Evolutionary conservation across 2,888 invertebrate species (phyloP).

Genomic region (Bhutanitis thaidina): DNA sequence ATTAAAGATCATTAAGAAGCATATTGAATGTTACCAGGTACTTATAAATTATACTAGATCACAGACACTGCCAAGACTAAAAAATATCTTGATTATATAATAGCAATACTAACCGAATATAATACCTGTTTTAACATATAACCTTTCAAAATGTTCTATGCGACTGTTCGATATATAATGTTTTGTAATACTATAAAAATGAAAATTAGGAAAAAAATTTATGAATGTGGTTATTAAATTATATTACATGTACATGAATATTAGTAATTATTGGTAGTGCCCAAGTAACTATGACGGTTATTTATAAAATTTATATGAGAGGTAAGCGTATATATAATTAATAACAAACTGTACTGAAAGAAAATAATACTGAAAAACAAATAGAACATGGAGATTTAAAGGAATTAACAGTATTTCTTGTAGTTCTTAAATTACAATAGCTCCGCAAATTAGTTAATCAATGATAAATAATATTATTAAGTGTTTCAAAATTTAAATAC

Average conservation of each 20-base stretch:
- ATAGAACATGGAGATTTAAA: too few relatives aligned
- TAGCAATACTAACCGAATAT: not conserved
- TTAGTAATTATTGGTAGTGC: slow-evolving; percentile 3
- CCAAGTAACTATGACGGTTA: not conserved
- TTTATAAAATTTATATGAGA: too few relatives aligned
- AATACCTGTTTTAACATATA: not conserved
- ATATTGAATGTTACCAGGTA: slow-evolving; percentile 11
- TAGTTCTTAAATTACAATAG: too few relatives aligned
- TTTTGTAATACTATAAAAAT: not conserved
- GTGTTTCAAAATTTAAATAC: too few relatives aligned
- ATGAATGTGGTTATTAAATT: slow-evolving; percentile 9
- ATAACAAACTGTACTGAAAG: too few relatives aligned
- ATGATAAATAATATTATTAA: too few relatives aligned
- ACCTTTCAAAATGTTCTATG: slow-evolving; percentile 10
- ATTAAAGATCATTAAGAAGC: not conserved
- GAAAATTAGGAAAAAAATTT: not conserved
- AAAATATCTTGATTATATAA: not conserved
- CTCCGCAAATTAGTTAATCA: too few relatives aligned
- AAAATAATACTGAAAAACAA: too few relatives aligned
- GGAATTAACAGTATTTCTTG: too few relatives aligned
- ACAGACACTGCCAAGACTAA: slow-evolving; percentile 11
- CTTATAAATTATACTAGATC: slow-evolving; percentile 9
- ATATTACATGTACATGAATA: slow-evolving; percentile 7
- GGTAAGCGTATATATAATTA: too few relatives aligned
- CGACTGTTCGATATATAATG: slow-evolving; percentile 7